Percentiles rank a stretch among this genome's conserved stretches.
phyloP scores from a whole-genome alignment of 1,140 invertebrate genomes.

The Hycleus phaleratus region DNA sequence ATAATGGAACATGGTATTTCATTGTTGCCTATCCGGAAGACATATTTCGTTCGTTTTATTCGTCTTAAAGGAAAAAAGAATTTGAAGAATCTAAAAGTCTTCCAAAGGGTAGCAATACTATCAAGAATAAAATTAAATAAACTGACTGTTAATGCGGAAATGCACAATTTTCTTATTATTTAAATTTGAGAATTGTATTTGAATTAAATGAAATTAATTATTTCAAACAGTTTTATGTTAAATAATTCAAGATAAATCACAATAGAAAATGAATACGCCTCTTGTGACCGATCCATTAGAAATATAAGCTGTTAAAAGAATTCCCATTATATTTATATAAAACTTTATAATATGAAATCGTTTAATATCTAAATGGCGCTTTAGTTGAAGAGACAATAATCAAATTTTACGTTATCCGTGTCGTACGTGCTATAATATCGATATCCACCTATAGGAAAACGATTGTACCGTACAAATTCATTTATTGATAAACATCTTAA shows the following conservation, averaged over 20 bases:
- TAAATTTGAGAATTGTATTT: no score
- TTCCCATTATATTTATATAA: constrained; percentile 12
- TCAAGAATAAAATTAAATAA: no score
- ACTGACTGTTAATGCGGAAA: no score
- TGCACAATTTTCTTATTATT: no score
- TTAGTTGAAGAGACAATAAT: constrained; percentile 4
- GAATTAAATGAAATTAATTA: constrained; percentile 15
- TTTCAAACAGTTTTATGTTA: constrained; percentile 13
- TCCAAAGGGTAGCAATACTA: no score
- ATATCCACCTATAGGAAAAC: constrained; percentile 1
- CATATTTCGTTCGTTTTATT: no score
- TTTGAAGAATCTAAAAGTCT: no score
- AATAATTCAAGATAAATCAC: constrained; percentile 13
- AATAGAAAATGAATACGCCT: constrained; percentile 8
- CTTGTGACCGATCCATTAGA: constrained; percentile 12
- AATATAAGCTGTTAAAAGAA: constrained; percentile 15
- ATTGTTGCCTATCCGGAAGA: no score
- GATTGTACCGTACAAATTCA: no score
- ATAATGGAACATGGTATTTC: not conserved
- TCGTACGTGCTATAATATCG: not conserved
- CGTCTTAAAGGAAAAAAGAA: no score
- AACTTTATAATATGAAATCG: not conserved
- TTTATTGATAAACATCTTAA: no score
- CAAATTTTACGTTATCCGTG: constrained; percentile 8
- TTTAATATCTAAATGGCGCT: not conserved